phyloP scores from a whole-genome alignment of 2,888 invertebrate species.

The Podabrus alpinus region DNA sequence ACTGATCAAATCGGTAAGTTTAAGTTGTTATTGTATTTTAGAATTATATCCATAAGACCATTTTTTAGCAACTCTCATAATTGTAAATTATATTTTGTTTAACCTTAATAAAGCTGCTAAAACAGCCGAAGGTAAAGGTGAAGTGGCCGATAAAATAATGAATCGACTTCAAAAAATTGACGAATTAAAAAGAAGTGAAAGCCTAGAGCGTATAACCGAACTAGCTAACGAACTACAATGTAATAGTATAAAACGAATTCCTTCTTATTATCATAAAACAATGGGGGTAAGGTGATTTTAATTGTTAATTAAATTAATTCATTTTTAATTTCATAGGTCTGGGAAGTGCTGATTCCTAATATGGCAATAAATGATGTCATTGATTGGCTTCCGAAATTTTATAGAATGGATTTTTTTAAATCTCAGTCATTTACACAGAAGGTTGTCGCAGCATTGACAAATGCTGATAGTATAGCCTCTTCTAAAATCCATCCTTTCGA shows the following conservation, averaged over 20 bases:
- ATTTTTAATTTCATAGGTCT: conserved; percentile 57
- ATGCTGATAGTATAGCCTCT: conserved; percentile 54
- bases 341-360: conserved; percentile 64
- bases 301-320: not conserved
- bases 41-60: not conserved
- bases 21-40: not conserved
- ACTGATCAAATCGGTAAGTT: conserved; percentile 58
- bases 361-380: conserved; percentile 61
- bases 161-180: conserved; percentile 59
- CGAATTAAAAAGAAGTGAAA: conserved; percentile 54
- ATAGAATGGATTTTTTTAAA: conserved; percentile 65
- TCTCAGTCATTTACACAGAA: conserved; percentile 58
- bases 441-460: conserved; percentile 59
- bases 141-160: conserved; percentile 52
- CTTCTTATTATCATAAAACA: conserved; percentile 67
- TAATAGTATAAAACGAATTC: conserved; percentile 67
- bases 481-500: conserved; percentile 60
- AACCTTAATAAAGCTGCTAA: conserved; percentile 60
- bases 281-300: conserved; percentile 58
- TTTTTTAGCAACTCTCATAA: conserved; percentile 37
- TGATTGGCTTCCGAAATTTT: conserved; percentile 63
- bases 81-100: conserved; percentile 58
- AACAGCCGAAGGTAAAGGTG: conserved; percentile 49
- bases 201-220: conserved; percentile 58
- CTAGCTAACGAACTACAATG: conserved; percentile 60